Conservation (phyloP, 2,113 vertebrate species). For the Dascyllus trimaculatus region DNA sequence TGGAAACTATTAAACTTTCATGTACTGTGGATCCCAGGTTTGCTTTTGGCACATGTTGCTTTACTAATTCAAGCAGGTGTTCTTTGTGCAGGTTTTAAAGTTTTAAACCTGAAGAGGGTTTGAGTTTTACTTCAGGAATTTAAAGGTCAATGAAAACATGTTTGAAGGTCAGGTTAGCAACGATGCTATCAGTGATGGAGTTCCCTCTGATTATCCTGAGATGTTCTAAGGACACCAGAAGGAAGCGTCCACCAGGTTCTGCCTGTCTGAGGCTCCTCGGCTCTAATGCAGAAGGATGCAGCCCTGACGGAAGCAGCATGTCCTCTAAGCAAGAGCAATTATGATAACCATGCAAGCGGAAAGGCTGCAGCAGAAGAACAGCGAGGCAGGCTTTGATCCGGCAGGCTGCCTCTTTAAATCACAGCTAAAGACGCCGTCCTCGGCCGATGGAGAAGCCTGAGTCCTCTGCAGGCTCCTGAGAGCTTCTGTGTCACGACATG, state of each 20-base stretch:
- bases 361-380: conserved; percentile 63
- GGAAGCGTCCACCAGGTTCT: conserved; percentile 34
- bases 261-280: conserved; percentile 61
- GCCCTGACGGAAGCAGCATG: conserved; percentile 76
- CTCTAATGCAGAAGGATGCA: conserved; percentile 67
- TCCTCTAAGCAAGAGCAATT: conserved; percentile 80
- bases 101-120: too few relatives aligned
- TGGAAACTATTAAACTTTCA: too few relatives aligned
- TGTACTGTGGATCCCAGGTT: too few relatives aligned
- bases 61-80: too few relatives aligned
- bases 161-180: not conserved
- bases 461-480: conserved; percentile 3
- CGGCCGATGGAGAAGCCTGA: conserved; percentile 24
- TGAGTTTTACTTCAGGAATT: too few relatives aligned
- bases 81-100: too few relatives aligned
- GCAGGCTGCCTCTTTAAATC: conserved; percentile 68
- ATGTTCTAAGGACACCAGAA: conserved; percentile 16
- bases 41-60: too few relatives aligned
- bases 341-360: conserved; percentile 77
- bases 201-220: not conserved
- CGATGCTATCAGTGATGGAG: conserved; percentile 3
- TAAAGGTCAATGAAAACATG: too few relatives aligned
- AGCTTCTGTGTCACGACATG: conserved; percentile 9
- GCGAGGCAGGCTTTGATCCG: conserved; percentile 66
- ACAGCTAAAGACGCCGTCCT: conserved; percentile 60